phyloP scores from a whole-genome alignment of 2,888 invertebrate genomes.

The Aethes cnicana region DNA sequence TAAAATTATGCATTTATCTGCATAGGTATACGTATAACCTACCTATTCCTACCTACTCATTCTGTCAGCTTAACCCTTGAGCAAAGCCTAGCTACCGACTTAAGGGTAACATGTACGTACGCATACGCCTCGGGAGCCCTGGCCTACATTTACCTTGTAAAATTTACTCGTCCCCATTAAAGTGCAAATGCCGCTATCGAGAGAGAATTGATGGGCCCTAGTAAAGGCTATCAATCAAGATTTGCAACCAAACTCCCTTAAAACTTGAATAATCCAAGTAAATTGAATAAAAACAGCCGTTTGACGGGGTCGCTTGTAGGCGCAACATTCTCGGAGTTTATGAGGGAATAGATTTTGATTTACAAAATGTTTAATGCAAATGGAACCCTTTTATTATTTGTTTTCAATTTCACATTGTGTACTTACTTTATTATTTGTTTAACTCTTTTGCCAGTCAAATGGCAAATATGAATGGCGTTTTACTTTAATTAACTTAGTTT shows the following conservation, averaged over 20 bases:
- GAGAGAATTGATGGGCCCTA: conserved; percentile 64
- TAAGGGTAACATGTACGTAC: no score
- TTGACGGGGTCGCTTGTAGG: conserved; percentile 18
- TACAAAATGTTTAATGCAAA: conserved; percentile 10
- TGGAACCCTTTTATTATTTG: neutral
- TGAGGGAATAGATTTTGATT: conserved; percentile 14
- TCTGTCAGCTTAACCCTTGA: no score
- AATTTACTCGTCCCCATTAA: conserved; percentile 49
- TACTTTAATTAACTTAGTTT: no score
- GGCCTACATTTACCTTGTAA: conserved; percentile 37
- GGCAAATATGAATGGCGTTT: no score
- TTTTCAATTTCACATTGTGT: neutral
- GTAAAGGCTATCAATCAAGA: conserved; percentile 74
- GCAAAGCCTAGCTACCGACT: no score
- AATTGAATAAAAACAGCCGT: conserved; percentile 69
- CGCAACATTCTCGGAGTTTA: conserved; percentile 4
- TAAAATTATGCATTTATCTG: no score
- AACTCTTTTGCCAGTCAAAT: no score
- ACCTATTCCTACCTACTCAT: no score
- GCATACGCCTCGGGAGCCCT: no score
- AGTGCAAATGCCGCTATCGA: conserved; percentile 62
- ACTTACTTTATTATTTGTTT: neutral
- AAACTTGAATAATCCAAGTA: conserved; percentile 58
- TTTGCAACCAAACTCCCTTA: conserved; percentile 61
- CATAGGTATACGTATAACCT: no score